phyloP scores from a whole-genome alignment of 2,797 vertebrate species.

The Calcarius lapponicus region DNA sequence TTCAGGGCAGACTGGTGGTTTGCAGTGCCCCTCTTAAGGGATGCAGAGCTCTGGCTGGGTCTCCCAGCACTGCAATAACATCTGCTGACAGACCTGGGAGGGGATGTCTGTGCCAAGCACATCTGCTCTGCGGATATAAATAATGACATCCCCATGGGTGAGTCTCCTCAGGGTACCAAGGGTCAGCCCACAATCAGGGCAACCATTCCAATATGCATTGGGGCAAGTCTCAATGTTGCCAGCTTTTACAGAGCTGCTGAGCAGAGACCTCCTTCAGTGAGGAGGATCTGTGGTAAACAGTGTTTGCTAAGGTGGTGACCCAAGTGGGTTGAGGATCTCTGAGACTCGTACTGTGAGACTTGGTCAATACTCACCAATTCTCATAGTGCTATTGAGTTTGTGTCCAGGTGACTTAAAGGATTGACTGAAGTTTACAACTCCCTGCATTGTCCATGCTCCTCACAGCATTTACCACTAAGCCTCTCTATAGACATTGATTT shows the following conservation, averaged over 20 bases:
- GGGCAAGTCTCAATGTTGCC: rapidly evolving
- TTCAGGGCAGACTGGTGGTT: neutral
- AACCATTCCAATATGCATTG: neutral
- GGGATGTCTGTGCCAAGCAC: neutral
- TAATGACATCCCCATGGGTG: neutral
- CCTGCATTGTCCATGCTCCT: neutral
- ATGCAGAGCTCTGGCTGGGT: neutral
- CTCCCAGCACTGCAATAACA: neutral
- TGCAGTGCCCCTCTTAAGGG: rapidly evolving
- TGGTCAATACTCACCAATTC: neutral
- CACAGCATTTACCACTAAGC: neutral
- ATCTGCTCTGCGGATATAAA: neutral
- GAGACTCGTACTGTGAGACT: neutral
- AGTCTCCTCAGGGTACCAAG: neutral
- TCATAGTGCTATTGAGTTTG: neutral
- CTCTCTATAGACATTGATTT: neutral
- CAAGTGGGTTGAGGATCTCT: neutral
- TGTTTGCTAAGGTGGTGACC: neutral
- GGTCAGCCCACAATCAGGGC: neutral
- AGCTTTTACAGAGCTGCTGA: neutral
- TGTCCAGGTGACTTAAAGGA: neutral
- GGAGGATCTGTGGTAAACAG: neutral
- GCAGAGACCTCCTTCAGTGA: neutral
- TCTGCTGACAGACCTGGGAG: neutral
- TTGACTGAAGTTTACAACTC: neutral